Percentiles rank a stretch among this genome's conserved stretches.
Conservation (phyloP, 2,113 vertebrate genomes). For the Proterorhinus semilunaris region DNA sequence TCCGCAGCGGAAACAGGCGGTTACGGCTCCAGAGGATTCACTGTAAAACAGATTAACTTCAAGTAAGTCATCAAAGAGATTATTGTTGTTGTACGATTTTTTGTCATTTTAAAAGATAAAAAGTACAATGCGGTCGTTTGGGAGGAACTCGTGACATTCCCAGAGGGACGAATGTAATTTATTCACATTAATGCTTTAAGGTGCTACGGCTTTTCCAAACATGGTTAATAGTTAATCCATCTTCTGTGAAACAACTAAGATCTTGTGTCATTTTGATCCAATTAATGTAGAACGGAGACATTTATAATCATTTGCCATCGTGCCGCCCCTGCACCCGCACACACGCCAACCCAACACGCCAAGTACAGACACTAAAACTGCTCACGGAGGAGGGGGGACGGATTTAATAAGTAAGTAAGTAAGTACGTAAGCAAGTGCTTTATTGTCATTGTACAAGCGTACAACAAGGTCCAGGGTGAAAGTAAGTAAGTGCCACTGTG, state of each 20-base stretch:
- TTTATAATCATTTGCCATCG: conserved; percentile 75
- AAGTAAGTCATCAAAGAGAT: conserved; percentile 49
- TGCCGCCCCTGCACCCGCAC: conserved; percentile 57
- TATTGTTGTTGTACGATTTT: conserved; percentile 37
- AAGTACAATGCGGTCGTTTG: conserved; percentile 64
- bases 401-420: neutral
- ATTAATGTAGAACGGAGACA: conserved; percentile 74
- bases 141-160: conserved; percentile 68
- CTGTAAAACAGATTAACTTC: conserved; percentile 57
- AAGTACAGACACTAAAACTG: conserved; percentile 29
- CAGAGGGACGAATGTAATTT: conserved; percentile 66
- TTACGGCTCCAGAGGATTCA: conserved; percentile 31
- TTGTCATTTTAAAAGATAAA: conserved; percentile 53
- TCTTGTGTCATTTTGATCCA: conserved; percentile 77
- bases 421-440: too few species aligned
- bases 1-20: conserved; percentile 37
- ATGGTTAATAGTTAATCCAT: conserved; percentile 78
- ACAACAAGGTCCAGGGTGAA: too few species aligned
- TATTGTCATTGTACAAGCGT: too few species aligned
- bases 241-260: conserved; percentile 71
- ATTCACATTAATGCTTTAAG: conserved; percentile 69
- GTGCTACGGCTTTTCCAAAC: conserved; percentile 69
- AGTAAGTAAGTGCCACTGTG: too few species aligned
- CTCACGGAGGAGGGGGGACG: neutral
- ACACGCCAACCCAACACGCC: conserved; percentile 24